Conservation (phyloP, 2,113 vertebrate genomes). For the Pterocles gutturalis region DNA sequence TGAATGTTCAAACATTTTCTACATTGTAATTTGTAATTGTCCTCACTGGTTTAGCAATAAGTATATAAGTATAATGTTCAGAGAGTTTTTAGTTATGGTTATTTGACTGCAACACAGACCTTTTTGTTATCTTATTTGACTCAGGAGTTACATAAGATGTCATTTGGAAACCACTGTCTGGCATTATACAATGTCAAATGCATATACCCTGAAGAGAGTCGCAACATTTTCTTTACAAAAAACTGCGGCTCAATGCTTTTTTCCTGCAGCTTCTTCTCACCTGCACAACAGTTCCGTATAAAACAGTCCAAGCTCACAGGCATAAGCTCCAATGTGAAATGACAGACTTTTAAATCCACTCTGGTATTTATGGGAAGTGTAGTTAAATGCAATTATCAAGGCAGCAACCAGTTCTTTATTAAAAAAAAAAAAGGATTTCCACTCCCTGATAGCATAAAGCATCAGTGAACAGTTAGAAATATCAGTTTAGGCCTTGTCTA, state of each 20-base stretch:
- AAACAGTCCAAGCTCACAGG: not conserved
- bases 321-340: not conserved
- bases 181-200: not conserved
- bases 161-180: not conserved
- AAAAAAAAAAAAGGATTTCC: not conserved
- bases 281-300: not conserved
- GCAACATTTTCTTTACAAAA: not conserved
- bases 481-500: not conserved
- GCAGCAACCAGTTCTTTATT: not conserved
- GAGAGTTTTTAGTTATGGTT: not conserved
- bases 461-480: not conserved
- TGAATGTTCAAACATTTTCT: not conserved
- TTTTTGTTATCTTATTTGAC: slow-evolving; percentile 12
- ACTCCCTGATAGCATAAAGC: not conserved
- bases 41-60: slow-evolving; percentile 12
- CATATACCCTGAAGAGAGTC: not conserved
- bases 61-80: slow-evolving; percentile 16
- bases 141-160: not conserved
- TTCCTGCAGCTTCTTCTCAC: not conserved
- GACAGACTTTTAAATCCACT: not conserved
- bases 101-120: not conserved
- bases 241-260: not conserved
- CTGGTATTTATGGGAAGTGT: not conserved
- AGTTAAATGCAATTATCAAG: not conserved
- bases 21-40: not conserved